phyloP scores from a whole-genome alignment of 2,797 vertebrate species.

The Scolopax rusticola region DNA sequence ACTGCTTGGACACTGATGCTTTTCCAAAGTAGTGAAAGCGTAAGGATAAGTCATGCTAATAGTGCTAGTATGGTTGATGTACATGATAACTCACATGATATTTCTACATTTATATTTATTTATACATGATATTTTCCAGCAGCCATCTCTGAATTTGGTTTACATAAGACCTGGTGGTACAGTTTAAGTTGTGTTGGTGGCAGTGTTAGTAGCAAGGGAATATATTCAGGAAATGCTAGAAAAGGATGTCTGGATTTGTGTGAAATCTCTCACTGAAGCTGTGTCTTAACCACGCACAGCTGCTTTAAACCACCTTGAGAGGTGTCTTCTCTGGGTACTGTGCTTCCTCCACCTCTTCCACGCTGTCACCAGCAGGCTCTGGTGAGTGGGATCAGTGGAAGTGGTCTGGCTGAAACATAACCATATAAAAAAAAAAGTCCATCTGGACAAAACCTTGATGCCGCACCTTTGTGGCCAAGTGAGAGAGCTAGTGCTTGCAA shows the following conservation, averaged over 20 bases:
- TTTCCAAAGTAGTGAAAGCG: not conserved
- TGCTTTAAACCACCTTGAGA: not conserved
- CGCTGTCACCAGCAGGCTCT: not conserved
- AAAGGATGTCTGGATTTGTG: not conserved
- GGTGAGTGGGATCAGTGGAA: not conserved
- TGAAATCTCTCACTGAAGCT: not conserved
- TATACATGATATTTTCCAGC: not conserved
- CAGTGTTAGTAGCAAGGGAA: not conserved
- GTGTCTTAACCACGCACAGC: not conserved
- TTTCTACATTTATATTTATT: too few species aligned
- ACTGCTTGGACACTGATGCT: not conserved
- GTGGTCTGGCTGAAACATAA: not conserved
- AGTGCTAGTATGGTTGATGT: not conserved
- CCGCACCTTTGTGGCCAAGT: not conserved
- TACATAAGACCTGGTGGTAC: not conserved
- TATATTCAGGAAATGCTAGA: not conserved
- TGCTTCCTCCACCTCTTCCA: not conserved
- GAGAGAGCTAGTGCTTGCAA: not conserved
- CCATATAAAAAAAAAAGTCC: not conserved
- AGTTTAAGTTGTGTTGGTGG: not conserved
- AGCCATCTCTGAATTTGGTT: not conserved
- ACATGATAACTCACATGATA: too few species aligned
- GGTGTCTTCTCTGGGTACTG: not conserved
- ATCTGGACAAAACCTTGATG: not conserved
- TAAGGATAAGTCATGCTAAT: not conserved